Evolutionary conservation across 92 coral and sea anemone genomes (phyloP).

Genomic region (Isaurus tuberculatus): DNA sequence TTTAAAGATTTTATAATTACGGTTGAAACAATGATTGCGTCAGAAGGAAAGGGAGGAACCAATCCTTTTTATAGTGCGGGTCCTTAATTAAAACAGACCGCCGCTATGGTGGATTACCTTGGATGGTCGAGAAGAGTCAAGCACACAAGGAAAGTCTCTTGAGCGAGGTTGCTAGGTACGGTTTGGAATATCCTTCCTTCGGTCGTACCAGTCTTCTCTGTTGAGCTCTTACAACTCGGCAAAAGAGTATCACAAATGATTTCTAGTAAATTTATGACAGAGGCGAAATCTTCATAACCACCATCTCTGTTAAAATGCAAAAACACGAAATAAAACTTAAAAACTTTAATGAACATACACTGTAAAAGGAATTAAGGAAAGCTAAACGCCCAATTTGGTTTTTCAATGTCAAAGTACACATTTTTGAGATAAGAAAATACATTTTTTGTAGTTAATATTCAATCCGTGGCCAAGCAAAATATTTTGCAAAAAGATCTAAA

Average conservation of each 20-base stretch:
- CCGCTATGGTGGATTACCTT: constrained; percentile 46
- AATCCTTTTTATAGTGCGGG: no score
- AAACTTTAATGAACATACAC: no score
- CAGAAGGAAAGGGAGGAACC: no score
- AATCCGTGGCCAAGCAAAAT: no score
- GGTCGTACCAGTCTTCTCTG: constrained; percentile 2
- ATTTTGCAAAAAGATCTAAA: no score
- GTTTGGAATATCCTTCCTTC: constrained; percentile 26
- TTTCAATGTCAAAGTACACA: no score
- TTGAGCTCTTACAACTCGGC: not conserved
- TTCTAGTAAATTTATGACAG: constrained; percentile 17
- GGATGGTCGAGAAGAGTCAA: constrained; percentile 65
- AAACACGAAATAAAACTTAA: not conserved
- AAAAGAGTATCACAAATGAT: constrained; percentile 36
- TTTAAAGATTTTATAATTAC: no score
- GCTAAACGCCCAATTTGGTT: no score
- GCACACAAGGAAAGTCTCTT: constrained; percentile 71
- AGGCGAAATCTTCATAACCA: constrained; percentile 32
- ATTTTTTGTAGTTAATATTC: no score
- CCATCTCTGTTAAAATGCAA: not conserved
- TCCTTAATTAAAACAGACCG: no score
- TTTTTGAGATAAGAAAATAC: no score
- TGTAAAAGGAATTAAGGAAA: not conserved
- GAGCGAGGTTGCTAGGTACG: constrained; percentile 73
- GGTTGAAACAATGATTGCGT: no score